A percentile compares a stretch with the other conserved stretches of the same genome.
These are phyloP conservation scores for Urophycis tenuis DNA, from an alignment of 2,797 vertebrate genomes.

Conservation along the genomic window DNA sequence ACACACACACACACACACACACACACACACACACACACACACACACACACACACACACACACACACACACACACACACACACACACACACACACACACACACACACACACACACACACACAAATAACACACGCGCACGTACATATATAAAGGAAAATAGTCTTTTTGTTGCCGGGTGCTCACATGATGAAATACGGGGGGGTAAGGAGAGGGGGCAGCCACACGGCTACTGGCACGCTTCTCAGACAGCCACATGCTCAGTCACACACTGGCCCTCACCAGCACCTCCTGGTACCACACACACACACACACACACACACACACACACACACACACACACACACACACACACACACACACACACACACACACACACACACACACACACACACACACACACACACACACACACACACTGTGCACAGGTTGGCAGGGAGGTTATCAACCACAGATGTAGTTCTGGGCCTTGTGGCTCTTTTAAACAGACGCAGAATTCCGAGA, in stretches of 20 bases:
- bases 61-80: background rate
- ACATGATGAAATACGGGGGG: constrained; percentile 23
- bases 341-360: constrained; percentile 9
- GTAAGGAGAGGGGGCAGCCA: constrained; percentile 17
- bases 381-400: background rate
- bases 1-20: constrained; percentile 8
- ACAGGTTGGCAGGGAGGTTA: background rate
- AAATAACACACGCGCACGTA: no score
- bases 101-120: background rate
- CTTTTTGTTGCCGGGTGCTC: constrained; percentile 33
- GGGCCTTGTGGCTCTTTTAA: background rate
- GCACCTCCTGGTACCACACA: constrained; percentile 51
- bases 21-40: background rate
- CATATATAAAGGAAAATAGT: background rate
- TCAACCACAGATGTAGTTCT: background rate
- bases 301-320: no score
- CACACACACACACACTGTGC: constrained; percentile 6
- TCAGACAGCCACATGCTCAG: constrained; percentile 41
- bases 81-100: constrained; percentile 5
- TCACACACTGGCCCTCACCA: constrained; percentile 46
- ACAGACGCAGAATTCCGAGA: background rate
- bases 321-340: constrained; percentile 27
- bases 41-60: background rate
- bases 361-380: constrained; percentile 11
- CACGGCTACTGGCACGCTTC: constrained; percentile 15